Percentiles rank a stretch among this genome's conserved stretches.
Evolutionary conservation across 2,888 invertebrate genomes (phyloP).

Genomic region (Napeogenes sylphis): DNA sequence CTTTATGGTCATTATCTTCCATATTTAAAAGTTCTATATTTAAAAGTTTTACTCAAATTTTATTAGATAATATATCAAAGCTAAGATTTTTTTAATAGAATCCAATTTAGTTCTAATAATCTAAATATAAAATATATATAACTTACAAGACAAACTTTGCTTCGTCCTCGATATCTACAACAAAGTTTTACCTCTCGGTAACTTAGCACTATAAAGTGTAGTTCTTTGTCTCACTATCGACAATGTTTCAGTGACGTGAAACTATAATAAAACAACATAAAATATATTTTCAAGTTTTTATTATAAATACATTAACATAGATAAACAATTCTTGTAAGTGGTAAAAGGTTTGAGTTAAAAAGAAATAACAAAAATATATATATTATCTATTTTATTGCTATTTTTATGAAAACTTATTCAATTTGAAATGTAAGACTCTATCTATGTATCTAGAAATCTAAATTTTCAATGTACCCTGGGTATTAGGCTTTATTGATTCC

Average conservation of each 20-base stretch:
- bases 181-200: conserved; percentile 5
- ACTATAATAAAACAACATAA: background rate
- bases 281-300: background rate
- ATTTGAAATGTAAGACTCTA: background rate
- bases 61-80: no score
- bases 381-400: background rate
- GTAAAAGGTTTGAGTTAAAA: no score
- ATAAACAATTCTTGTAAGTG: background rate
- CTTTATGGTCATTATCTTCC: background rate
- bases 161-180: conserved; percentile 1
- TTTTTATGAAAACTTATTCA: conserved; percentile 2
- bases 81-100: no score
- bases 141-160: background rate
- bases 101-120: background rate
- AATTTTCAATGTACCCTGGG: conserved; percentile 3
- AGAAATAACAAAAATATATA: background rate
- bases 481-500: conserved; percentile 6
- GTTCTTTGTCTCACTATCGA: conserved; percentile 7
- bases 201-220: conserved; percentile 7
- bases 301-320: background rate
- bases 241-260: conserved; percentile 6
- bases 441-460: conserved; percentile 1
- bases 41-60: no score
- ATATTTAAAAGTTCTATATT: no score
- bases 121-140: background rate